Conservation (phyloP, 1,140 invertebrate species). For the Paramacrobiotus metropolitanus region DNA sequence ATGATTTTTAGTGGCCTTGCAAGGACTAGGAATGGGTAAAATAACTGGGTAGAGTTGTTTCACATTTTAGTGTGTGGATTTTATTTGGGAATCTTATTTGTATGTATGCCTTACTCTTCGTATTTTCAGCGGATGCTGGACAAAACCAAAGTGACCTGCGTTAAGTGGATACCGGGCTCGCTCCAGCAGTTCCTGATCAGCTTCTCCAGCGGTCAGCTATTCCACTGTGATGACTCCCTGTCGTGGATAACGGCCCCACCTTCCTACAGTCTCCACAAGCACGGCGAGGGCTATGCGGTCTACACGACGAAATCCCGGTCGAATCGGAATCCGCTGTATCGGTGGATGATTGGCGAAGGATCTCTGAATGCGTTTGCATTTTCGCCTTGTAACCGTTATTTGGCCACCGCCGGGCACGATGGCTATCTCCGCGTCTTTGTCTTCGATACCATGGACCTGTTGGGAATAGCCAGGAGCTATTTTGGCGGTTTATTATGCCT, state of each 20-base stretch:
- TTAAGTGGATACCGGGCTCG: conserved; percentile 85
- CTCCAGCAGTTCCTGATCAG: conserved; percentile 75
- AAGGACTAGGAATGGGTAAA: too few species aligned
- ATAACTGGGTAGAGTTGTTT: too few species aligned
- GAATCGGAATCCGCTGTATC: conserved; percentile 75
- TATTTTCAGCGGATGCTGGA: conserved; percentile 79
- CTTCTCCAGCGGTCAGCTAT: conserved; percentile 85
- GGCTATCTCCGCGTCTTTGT: conserved; percentile 87
- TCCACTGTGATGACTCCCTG: conserved; percentile 89
- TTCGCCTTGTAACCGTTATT: conserved; percentile 68
- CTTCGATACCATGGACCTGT: conserved; percentile 41
- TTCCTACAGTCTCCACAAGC: conserved; percentile 77
- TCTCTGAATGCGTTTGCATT: conserved; percentile 91
- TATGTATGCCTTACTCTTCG: too few species aligned
- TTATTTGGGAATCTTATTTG: too few species aligned
- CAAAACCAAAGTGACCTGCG: conserved; percentile 92
- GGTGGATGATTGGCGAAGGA: conserved; percentile 53
- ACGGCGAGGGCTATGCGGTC: conserved; percentile 75
- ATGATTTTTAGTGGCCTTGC: too few species aligned
- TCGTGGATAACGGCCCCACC: conserved; percentile 47
- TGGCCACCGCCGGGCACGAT: conserved; percentile 83
- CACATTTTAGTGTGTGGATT: too few species aligned
- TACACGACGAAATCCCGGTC: conserved; percentile 89
- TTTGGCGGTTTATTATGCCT: conserved; percentile 84
- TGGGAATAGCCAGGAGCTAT: conserved; percentile 49